A percentile compares a stretch with the other conserved stretches of the same genome.
Conservation (phyloP, 2,888 invertebrate genomes). For the Eilema caniola region DNA sequence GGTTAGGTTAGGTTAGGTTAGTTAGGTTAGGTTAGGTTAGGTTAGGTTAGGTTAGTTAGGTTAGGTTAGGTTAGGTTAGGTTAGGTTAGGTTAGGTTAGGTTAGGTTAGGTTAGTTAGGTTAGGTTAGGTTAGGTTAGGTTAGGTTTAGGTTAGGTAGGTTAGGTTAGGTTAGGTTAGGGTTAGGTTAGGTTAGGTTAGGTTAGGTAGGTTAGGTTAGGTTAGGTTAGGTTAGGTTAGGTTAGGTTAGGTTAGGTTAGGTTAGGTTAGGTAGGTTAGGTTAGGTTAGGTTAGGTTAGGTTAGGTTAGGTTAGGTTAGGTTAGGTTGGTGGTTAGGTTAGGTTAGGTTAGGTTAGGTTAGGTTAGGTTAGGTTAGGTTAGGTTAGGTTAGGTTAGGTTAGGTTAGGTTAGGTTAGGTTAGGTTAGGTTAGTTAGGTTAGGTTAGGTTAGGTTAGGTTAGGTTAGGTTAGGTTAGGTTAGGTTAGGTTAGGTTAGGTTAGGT, state of each 20-base stretch:
- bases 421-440: conserved; percentile 38
- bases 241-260: conserved; percentile 44
- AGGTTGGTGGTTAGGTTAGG: too few relatives aligned
- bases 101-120: conserved; percentile 42
- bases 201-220: conserved; percentile 37
- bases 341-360: conserved; percentile 46
- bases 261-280: conserved; percentile 41
- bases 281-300: conserved; percentile 25
- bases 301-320: conserved; percentile 14
- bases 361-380: conserved; percentile 53
- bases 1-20: conserved; percentile 20
- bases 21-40: conserved; percentile 22
- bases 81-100: conserved; percentile 35
- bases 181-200: conserved; percentile 43
- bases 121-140: conserved; percentile 36
- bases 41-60: conserved; percentile 19
- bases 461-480: conserved; percentile 41
- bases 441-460: conserved; percentile 36
- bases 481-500: conserved; percentile 39
- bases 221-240: conserved; percentile 30
- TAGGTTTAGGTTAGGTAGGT: conserved; percentile 30
- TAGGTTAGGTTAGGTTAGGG: conserved; percentile 36
- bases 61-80: conserved; percentile 38
- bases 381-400: conserved; percentile 43
- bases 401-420: conserved; percentile 38